Base-by-base conservation (phyloP, 2,113 vertebrate species). In the Chascanopsetta lugubris region DNA sequence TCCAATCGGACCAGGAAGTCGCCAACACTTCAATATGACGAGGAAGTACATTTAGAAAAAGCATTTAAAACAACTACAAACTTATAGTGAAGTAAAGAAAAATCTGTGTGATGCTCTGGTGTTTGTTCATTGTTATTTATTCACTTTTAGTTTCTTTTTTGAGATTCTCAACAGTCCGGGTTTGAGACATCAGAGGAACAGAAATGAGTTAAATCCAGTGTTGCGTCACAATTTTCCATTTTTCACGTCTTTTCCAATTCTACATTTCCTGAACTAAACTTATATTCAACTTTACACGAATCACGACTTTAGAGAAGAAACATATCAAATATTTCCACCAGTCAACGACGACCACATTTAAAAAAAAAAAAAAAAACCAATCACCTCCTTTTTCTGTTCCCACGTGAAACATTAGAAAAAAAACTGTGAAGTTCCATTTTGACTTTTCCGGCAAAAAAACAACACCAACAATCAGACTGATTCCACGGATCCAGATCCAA, bases 401-500 rank as follows among this genome's bases (percentile, higher is more conserved):
- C 61, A 6, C 4, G 46, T 27, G 38, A 61, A 74, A 0, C 30
- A n/a, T n/a, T n/a, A 29, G 53, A 13, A 42, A 10, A 24, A 48
- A 60, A 59, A 22, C 30, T 0, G 24, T 20, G 3, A n/a, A 20
- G n/a, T 6, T 18, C 0, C 6, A 11, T 11, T 57, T 2, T 34
- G 11, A 24, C 13, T 42, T 29, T 61, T 29, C 10, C 13, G 6
- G 36, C 36, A 55, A 67, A 43, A 63, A 38, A 3, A 55, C 20
- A 59, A n/a, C 18, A 27, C 30, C 30, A 49, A 43, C 38, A 51
- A 45, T 50, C 55, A 40, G n/a, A 68, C 9, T 6, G 12, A 64
- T 69, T 34, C 50, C 55, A 36, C 24, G 1, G 25, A 30, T 32
- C 40, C 49, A 24, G 38, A 59, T 46, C 34, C 32, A 22, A 60